Evolutionary conservation across 2,888 invertebrate species (phyloP), one percentile per base, ranked within the genome.

Genomic region (Adelognathus sp.): DNA sequence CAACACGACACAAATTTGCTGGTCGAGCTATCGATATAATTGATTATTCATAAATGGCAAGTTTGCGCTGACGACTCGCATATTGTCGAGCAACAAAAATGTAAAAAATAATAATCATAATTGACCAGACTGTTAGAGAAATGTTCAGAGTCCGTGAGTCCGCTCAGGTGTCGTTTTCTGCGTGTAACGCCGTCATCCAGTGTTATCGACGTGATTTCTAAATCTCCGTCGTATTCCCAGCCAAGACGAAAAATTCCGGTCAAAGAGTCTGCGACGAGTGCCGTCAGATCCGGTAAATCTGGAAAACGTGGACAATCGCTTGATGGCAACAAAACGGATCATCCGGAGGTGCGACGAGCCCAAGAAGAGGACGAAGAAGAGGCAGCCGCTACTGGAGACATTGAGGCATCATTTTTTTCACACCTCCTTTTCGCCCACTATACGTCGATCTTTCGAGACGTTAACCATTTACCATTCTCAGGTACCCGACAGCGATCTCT

Each of bases 401-500:
- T 83, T 6, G 78, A 80, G 80, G 86, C 79, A 63, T 36, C 33
- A 64, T 21, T 46, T 2, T 21, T 21, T 6, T 18, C 11, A 9
- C 9, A 44, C 44, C 3, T 44, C 4, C 16, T 21, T 18, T 46
- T 46, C 5, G 33, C n/a, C 7, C 52, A 31, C 1, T n/a, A 50
- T 21, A 9, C 0, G 3, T 44, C 14, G 11, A 31, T 18, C n/a
- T n/a, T n/a, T n/a, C n/a, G n/a, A n/a, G n/a, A n/a, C n/a, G n/a
- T n/a, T n/a, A n/a, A 46, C 31, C 11, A n/a, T 14, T 24, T 7
- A 27, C 27, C 3, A 31, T 9, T 44, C 29, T 33, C 87, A 95
- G 95, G 94, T 95, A 31, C 95, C 95, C 41, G 92, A 94, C 72
- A 94, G 94, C 82, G 95, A 96, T 89, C 87, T 96, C 78, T 97